phyloP scores from a whole-genome alignment of 2,888 invertebrate genomes.

The Ophion slaviceki region DNA sequence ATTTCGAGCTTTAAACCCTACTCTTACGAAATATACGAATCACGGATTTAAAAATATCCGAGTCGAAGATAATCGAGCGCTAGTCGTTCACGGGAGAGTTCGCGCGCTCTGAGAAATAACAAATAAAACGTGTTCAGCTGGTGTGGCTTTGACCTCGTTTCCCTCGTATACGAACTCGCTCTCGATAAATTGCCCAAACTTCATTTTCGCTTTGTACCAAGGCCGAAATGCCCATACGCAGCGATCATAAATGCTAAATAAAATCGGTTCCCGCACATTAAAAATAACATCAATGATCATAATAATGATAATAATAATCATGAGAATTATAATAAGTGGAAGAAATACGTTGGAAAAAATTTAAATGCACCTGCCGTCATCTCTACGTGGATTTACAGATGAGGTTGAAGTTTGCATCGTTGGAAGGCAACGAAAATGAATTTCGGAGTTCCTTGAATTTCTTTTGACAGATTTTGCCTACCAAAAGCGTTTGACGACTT shows the following conservation, averaged over 20 bases:
- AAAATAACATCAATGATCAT: not conserved
- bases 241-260: not conserved
- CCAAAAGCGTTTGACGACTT: no score
- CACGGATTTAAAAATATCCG: constrained; percentile 24
- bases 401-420: no score
- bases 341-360: not conserved
- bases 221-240: constrained; percentile 10
- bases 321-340: not conserved
- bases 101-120: constrained; percentile 33
- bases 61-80: constrained; percentile 1
- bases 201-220: constrained; percentile 32
- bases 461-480: no score
- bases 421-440: no score
- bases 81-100: constrained; percentile 1
- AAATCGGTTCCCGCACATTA: not conserved
- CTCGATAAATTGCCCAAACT: constrained; percentile 37
- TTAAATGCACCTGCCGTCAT: not conserved
- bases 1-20: constrained; percentile 10
- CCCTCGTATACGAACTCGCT: not conserved
- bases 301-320: not conserved
- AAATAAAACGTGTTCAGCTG: not conserved
- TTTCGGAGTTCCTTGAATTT: no score
- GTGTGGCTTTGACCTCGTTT: constrained; percentile 58
- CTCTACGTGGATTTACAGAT: not conserved
- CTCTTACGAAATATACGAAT: constrained; percentile 22